These are phyloP conservation scores for Cyrtonyx montezumae DNA, from an alignment of 2,113 vertebrate genomes.

Conservation along the genomic window DNA sequence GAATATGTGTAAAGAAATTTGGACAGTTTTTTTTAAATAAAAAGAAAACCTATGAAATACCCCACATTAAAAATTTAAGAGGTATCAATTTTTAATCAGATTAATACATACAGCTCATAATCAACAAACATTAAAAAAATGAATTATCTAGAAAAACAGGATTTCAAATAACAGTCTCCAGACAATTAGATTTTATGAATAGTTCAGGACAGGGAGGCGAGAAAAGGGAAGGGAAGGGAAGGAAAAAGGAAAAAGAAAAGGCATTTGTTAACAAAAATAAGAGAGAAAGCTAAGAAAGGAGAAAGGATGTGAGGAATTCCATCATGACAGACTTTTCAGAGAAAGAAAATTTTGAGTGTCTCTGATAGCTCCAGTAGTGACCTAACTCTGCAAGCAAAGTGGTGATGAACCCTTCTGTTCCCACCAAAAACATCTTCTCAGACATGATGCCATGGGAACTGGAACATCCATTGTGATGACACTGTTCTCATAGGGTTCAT, in stretches of 20 bases:
- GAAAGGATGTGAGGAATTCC: not conserved
- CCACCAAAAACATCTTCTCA: not conserved
- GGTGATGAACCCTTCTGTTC: not conserved
- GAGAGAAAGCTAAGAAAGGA: too few species aligned
- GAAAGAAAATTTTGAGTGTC: not conserved
- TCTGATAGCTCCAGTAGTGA: not conserved
- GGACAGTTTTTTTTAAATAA: fast-evolving
- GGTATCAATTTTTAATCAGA: too few species aligned
- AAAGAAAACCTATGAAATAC: too few species aligned
- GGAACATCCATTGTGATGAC: not conserved
- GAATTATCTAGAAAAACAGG: too few species aligned
- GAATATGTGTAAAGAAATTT: not conserved
- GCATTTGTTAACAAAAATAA: not conserved
- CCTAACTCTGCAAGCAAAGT: not conserved
- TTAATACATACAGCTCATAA: too few species aligned
- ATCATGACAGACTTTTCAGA: not conserved
- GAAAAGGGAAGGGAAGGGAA: too few species aligned
- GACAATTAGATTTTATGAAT: too few species aligned
- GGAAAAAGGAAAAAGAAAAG: not conserved
- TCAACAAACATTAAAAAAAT: too few species aligned
- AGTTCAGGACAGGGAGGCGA: too few species aligned
- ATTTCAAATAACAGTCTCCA: too few species aligned
- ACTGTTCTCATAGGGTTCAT: not conserved
- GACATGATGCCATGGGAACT: not conserved
- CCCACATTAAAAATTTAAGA: too few species aligned